phyloP scores from a whole-genome alignment of 2,888 invertebrate genomes.

The Hydraecia micacea region DNA sequence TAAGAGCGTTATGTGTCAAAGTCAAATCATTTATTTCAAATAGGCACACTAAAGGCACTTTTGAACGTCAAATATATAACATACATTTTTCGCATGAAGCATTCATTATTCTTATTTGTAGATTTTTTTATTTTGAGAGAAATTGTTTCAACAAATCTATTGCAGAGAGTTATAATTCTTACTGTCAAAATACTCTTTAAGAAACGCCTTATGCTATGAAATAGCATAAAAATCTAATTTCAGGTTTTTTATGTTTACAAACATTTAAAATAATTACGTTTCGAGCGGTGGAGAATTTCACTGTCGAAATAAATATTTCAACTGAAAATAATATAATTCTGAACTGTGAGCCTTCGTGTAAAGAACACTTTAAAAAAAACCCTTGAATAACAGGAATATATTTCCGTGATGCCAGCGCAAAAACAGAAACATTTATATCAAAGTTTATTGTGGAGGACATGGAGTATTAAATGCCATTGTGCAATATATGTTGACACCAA shows the following conservation, averaged over 20 bases:
- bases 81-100: constrained; percentile 1
- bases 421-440: constrained; percentile 60
- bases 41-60: no score
- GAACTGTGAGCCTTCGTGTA: constrained; percentile 12
- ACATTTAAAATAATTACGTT: constrained; percentile 13
- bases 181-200: constrained; percentile 28
- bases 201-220: constrained; percentile 4
- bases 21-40: no score
- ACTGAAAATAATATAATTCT: constrained; percentile 35
- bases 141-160: constrained; percentile 30
- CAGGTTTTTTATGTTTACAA: constrained; percentile 33
- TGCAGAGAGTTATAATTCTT: constrained; percentile 9
- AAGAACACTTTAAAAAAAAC: constrained; percentile 24
- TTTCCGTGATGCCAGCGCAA: constrained; percentile 66
- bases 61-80: background rate
- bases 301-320: constrained; percentile 25
- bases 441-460: constrained; percentile 54
- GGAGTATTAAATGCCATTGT: constrained; percentile 62
- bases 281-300: background rate
- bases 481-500: constrained; percentile 66
- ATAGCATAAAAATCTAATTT: constrained; percentile 9
- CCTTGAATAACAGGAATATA: constrained; percentile 40
- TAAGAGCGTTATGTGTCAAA: background rate
- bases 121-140: constrained; percentile 19
- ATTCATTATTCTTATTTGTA: constrained; percentile 11